These are phyloP conservation scores for Venusia cambrica DNA, from an alignment of 2,888 invertebrate species.

Conservation along the genomic window DNA sequence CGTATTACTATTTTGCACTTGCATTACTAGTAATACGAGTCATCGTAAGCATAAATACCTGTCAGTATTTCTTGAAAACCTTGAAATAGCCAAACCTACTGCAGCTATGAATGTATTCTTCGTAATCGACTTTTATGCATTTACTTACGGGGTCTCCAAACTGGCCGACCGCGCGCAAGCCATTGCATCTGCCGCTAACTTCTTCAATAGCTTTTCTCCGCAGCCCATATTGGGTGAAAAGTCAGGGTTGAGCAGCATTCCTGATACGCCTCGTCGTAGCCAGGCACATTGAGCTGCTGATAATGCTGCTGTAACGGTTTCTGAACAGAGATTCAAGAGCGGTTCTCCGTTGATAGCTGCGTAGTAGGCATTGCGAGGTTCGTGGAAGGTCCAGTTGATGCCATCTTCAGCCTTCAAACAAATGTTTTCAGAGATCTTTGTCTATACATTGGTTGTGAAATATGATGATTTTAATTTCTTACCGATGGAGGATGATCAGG, in stretches of 20 bases:
- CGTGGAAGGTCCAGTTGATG: slow-evolving; percentile 54
- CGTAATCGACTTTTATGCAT: too few species aligned
- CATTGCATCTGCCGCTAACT: slow-evolving; percentile 52
- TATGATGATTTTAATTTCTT: slow-evolving; percentile 11
- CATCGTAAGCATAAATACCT: too few species aligned
- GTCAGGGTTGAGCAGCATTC: slow-evolving; percentile 58
- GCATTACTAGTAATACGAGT: too few species aligned
- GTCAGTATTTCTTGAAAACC: too few species aligned
- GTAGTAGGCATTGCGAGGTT: slow-evolving; percentile 47
- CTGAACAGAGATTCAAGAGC: slow-evolving; percentile 61
- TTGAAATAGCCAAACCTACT: too few species aligned
- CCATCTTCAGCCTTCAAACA: slow-evolving; percentile 33
- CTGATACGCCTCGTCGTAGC: slow-evolving; percentile 57
- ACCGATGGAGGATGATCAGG: slow-evolving; percentile 47
- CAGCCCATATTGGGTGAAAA: slow-evolving; percentile 45
- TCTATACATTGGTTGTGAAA: too few species aligned
- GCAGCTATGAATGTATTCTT: too few species aligned
- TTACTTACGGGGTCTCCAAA: slow-evolving; percentile 59
- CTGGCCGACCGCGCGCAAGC: slow-evolving; percentile 51
- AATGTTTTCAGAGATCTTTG: too few species aligned
- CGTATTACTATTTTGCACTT: too few species aligned
- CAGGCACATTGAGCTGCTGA: slow-evolving; percentile 57
- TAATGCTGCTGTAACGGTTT: slow-evolving; percentile 45
- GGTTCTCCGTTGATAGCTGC: slow-evolving; percentile 48
- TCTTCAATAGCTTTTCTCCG: slow-evolving; percentile 50